Base-by-base conservation (phyloP, 2,888 invertebrate genomes). In the Drosophila lutescens region DNA sequence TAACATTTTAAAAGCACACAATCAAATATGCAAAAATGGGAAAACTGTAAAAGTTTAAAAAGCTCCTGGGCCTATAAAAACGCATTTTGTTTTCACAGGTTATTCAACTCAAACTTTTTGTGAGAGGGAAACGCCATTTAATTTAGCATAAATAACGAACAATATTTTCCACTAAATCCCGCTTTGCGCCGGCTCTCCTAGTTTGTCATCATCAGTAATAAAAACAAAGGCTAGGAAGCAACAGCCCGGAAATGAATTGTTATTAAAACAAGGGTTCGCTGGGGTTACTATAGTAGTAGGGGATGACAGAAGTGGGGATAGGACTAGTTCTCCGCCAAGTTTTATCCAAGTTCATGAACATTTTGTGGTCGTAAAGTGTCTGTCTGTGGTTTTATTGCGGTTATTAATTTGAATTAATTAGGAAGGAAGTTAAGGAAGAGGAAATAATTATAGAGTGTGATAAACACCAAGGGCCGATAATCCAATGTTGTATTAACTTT, bases 381-480 rank as follows among this genome's bases (percentile, higher is more conserved):
- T 67, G 55, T 57, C 53, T 44, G 56, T 46, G 59, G 55, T 71
- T 78, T 86, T 69, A 84, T 77, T 77, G 85, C 65, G 77, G 76
- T 75, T 74, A 71, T 81, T 79, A 65, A 72, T 81, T 77, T 69
- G 65, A 80, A 78, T 78, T 83, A 82, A 86, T 86, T 86, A 70
- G 55, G 15, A 0, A 17, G 0, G 17, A 4, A 34, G 12, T 15
- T 34, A 41, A 13, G 67, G 50, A 17, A 26, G 56, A 7, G n/a
- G 3, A 50, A 44, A 61, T 46, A 41, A 10, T 41, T 17, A 63
- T 78, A 36, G 26, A 46, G 17, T 12, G 32, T 8, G 4, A 61
- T 72, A n/a, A 44, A 8, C 23, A 4, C 1, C 8, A n/a, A 23
- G 23, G 3, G 4, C n/a, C 13, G 23, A 23, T 44, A 44, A 44